Conservation (phyloP, 2,888 invertebrate species). For the Adelognathus sp. region DNA sequence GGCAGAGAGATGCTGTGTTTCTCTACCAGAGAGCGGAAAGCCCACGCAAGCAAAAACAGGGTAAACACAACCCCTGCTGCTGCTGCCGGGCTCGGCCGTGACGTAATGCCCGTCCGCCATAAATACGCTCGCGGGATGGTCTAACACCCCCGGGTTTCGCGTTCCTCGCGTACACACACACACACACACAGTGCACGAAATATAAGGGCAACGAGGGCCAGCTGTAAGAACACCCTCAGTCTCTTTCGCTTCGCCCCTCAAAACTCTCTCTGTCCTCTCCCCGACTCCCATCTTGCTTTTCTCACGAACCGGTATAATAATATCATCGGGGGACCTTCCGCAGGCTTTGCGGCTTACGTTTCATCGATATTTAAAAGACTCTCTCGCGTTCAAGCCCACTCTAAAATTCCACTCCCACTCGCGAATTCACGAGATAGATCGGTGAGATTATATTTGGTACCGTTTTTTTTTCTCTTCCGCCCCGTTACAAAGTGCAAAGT, state of each 20-base stretch:
- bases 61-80: constrained; percentile 41
- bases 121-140: constrained; percentile 62
- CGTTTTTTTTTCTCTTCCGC: constrained; percentile 27
- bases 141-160: constrained; percentile 55
- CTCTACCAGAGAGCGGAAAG: constrained; percentile 57
- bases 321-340: constrained; percentile 27
- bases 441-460: constrained; percentile 30
- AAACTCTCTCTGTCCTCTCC: too few relatives aligned
- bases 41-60: background rate
- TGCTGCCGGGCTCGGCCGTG: constrained; percentile 48
- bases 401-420: constrained; percentile 27
- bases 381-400: constrained; percentile 41
- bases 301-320: constrained; percentile 29
- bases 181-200: constrained; percentile 47
- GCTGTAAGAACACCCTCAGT: constrained; percentile 58
- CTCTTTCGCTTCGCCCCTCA: too few relatives aligned
- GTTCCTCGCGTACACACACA: constrained; percentile 50
- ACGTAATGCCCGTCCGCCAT: constrained; percentile 61
- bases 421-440: constrained; percentile 6
- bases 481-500: constrained; percentile 43
- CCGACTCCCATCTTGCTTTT: constrained; percentile 46
- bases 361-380: constrained; percentile 65
- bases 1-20: too few relatives aligned
- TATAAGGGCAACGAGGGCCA: constrained; percentile 63
- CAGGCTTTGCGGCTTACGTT: constrained; percentile 58